Evolutionary conservation across 1,140 invertebrate species (phyloP).

Genomic region (Diorhabda elongata): DNA sequence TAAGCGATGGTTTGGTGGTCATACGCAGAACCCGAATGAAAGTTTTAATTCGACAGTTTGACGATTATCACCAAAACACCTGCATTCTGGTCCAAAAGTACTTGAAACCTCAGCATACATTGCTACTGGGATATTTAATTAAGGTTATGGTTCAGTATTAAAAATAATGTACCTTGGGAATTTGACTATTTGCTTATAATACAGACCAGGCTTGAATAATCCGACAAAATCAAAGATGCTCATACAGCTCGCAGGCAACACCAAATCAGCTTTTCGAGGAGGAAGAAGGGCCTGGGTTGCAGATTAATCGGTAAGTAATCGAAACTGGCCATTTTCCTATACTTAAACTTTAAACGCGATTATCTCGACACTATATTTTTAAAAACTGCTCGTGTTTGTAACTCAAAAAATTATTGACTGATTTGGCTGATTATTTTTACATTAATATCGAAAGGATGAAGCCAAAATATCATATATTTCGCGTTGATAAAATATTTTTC

Average conservation of each 20-base stretch:
- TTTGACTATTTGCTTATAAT: neutral
- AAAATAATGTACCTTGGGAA: neutral
- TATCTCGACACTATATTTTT: neutral
- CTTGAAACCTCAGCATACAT: slow-evolving; percentile 19
- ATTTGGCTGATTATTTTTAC: too few relatives aligned
- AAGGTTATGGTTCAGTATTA: slow-evolving; percentile 6
- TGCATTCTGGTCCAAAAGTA: slow-evolving; percentile 24
- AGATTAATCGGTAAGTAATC: neutral
- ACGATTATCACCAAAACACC: slow-evolving; percentile 30
- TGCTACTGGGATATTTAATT: slow-evolving; percentile 16
- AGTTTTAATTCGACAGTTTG: slow-evolving; percentile 31
- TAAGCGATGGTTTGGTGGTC: slow-evolving; percentile 26
- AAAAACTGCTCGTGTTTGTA: neutral
- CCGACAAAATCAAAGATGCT: neutral
- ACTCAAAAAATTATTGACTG: too few relatives aligned
- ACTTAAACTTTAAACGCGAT: neutral
- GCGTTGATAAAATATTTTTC: too few relatives aligned
- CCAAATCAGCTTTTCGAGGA: neutral
- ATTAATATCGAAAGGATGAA: too few relatives aligned
- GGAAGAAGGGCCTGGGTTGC: neutral
- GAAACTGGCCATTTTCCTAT: neutral
- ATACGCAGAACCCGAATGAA: slow-evolving; percentile 35
- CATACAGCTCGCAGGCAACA: neutral
- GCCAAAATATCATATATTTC: too few relatives aligned
- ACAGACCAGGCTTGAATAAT: neutral